Evolutionary conservation across 2,797 vertebrate species (phyloP), one percentile per base, ranked within the genome.

Genomic region (Halcyon leucocephala): DNA sequence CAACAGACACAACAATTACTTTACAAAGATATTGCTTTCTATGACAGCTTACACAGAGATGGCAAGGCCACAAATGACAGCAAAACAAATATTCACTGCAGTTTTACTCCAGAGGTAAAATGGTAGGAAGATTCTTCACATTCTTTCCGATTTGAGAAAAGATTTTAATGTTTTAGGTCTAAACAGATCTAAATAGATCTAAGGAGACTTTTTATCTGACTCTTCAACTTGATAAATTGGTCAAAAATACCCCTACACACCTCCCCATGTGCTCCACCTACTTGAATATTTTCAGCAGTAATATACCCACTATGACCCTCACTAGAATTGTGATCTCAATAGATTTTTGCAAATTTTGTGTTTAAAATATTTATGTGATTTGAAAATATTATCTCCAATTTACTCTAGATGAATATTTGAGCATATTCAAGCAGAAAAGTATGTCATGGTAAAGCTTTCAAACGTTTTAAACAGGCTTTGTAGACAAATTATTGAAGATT

Each of bases 171-270:
- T 48, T 93, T 91, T 62, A 35, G 14, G 15, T 65, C 70, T 79
- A 94, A 93, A 39, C 54, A 86, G 46, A 48, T 19, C 65, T 81
- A 78, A 71, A 57, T 6, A 82, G 49, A 88, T 89, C 42, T 73
- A 57, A 90, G 22, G 39, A 95, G 55, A 94, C 33, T 80, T 96
- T 92, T 44, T 86, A 46, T 83, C 60, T 89, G 94, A 97, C 90
- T 95, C 73, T 95, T 79, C 62, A 94, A 93, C 82, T 94, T 95
- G 89, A 95, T 39, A 86, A 81, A 93, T 86, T 93, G 93, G 87
- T 94, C 93, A 94, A 94, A 91, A 91, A 79, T 33, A 86, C 58
- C 39, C 62, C 10, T 52, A 70, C 9, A 46, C 11, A 28, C 8
- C 12, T 39, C 19, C 7, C 14, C 22, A 44, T 2, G 1, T 19